phyloP scores from a whole-genome alignment of 2,113 vertebrate species.

The Castor canadensis region DNA sequence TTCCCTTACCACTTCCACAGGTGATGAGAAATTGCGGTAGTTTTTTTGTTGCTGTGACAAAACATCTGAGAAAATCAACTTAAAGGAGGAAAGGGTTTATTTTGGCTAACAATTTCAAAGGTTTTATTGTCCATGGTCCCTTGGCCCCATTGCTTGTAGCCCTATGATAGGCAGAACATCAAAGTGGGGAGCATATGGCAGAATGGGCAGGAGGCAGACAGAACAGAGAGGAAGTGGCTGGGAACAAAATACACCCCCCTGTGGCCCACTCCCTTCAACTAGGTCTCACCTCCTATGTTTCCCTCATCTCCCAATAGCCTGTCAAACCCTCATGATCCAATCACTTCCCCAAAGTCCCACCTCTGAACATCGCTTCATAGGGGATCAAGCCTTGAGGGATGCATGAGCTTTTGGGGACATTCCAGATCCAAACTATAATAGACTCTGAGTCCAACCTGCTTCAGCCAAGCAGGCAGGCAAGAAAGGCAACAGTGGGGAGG shows the following conservation, averaged over 20 bases:
- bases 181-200: no score
- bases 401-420: neutral
- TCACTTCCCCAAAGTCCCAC: neutral
- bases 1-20: fast-evolving
- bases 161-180: neutral
- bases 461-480: no score
- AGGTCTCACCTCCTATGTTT: neutral
- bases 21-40: neutral
- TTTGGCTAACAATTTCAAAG: no score
- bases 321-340: neutral
- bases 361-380: neutral
- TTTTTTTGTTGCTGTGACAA: neutral
- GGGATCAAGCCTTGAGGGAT: neutral
- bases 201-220: neutral
- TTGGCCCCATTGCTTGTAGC: neutral
- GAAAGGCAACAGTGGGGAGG: neutral
- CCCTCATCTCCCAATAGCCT: neutral
- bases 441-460: neutral
- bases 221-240: neutral
- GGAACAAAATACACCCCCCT: neutral
- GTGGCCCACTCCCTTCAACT: neutral
- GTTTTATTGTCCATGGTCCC: neutral
- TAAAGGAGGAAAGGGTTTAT: neutral
- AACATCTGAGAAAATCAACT: neutral
- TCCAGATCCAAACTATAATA: neutral